Evolutionary conservation across 2,888 invertebrate genomes (phyloP).

Genomic region (Pyrochroa serraticornis): DNA sequence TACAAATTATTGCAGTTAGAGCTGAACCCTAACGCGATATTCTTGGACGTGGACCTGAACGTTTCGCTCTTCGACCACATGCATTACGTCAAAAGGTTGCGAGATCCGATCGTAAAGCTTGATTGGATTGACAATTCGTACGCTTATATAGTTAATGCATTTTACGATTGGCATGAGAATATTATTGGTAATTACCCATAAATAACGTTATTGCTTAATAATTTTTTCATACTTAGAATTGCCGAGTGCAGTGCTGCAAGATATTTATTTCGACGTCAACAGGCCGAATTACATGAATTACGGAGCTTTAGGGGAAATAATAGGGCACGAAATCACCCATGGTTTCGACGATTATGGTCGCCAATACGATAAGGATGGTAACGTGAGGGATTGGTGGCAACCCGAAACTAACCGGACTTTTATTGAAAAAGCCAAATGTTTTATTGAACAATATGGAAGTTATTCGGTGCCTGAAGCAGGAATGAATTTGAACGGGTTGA

Average conservation of each 20-base stretch:
- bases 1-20: no score
- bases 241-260: slow-evolving; percentile 88
- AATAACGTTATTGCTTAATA: neutral
- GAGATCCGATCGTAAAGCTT: slow-evolving; percentile 61
- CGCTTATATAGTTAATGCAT: slow-evolving; percentile 62
- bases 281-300: slow-evolving; percentile 88
- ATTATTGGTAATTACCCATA: slow-evolving; percentile 60
- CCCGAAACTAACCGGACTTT: slow-evolving; percentile 77
- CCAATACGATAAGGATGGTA: slow-evolving; percentile 85
- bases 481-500: slow-evolving; percentile 62
- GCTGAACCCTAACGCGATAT: no score
- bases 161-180: slow-evolving; percentile 62
- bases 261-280: slow-evolving; percentile 81
- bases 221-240: slow-evolving; percentile 66
- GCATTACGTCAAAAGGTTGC: slow-evolving; percentile 50
- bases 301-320: slow-evolving; percentile 83
- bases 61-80: slow-evolving; percentile 3
- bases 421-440: slow-evolving; percentile 78
- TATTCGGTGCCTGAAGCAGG: slow-evolving; percentile 75
- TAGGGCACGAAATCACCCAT: slow-evolving; percentile 87
- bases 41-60: neutral
- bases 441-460: slow-evolving; percentile 87
- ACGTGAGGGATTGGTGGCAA: slow-evolving; percentile 88
- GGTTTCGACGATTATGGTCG: slow-evolving; percentile 85
- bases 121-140: slow-evolving; percentile 57